These are phyloP conservation scores for Apotomis turbidana DNA, from an alignment of 2,888 invertebrate genomes.

Conservation along the genomic window DNA sequence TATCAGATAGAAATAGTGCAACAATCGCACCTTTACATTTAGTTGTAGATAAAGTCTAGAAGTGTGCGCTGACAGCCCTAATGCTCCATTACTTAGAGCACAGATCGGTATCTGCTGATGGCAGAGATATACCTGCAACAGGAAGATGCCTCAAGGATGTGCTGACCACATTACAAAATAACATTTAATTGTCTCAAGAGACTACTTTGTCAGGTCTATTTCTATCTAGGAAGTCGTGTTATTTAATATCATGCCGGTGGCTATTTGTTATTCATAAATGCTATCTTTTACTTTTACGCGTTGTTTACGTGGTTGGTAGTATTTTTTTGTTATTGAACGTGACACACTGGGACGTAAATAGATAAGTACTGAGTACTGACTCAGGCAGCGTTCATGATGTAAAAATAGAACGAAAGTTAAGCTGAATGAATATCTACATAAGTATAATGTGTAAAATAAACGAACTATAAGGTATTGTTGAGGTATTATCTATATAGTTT, in stretches of 20 bases:
- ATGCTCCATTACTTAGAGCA: constrained; percentile 2
- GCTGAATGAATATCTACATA: no score
- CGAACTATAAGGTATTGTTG: no score
- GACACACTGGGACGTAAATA: not conserved
- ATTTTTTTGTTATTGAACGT: not conserved
- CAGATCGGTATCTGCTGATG: constrained; percentile 10
- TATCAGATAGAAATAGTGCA: no score
- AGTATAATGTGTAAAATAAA: no score
- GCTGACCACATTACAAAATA: constrained; percentile 34
- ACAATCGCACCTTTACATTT: no score
- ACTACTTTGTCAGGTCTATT: constrained; percentile 33
- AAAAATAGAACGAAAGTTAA: no score
- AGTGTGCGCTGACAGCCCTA: constrained; percentile 7
- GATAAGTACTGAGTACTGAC: not conserved
- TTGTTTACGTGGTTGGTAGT: not conserved
- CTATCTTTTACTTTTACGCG: constrained; percentile 11
- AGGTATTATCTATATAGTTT: no score
- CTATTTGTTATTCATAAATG: constrained; percentile 13
- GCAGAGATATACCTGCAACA: constrained; percentile 20
- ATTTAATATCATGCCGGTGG: constrained; percentile 30
- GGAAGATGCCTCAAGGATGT: constrained; percentile 39
- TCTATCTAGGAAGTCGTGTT: constrained; percentile 22
- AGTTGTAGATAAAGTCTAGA: no score
- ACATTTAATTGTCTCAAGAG: constrained; percentile 33
- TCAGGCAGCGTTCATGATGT: no score